These are phyloP conservation scores for Cygnus atratus DNA, from an alignment of 2,113 vertebrate species.

Conservation along the genomic window DNA sequence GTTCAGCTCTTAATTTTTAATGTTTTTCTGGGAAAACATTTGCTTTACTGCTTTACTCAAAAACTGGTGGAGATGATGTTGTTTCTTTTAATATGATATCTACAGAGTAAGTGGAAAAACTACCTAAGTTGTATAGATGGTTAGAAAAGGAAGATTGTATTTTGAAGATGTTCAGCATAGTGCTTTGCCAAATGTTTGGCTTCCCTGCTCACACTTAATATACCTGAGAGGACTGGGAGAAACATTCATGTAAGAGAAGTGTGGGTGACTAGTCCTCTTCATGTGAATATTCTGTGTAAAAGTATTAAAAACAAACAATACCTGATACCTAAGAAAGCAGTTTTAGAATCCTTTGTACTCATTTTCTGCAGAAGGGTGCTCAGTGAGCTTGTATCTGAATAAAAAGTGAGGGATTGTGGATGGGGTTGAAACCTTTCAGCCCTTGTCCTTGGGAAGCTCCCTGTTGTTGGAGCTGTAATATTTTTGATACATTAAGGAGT, in stretches of 20 bases:
- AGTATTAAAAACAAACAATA: not conserved
- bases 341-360: not conserved
- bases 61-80: not conserved
- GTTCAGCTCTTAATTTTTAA: no score
- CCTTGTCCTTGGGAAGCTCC: not conserved
- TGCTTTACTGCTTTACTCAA: not conserved
- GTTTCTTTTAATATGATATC: not conserved
- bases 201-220: not conserved
- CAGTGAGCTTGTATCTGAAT: not conserved
- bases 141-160: not conserved
- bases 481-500: not conserved
- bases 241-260: rapidly evolving
- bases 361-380: not conserved
- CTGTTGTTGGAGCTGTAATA: not conserved
- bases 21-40: not conserved
- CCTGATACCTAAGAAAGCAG: not conserved
- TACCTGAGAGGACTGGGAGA: not conserved
- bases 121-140: not conserved
- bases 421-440: not conserved
- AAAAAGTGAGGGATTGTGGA: not conserved
- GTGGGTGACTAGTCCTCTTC: not conserved
- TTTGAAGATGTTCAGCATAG: not conserved
- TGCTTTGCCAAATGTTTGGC: not conserved
- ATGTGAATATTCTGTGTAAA: not conserved
- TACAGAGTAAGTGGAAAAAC: not conserved